Conservation (phyloP, 2,113 vertebrate species). For the Macroglossus sobrinus region DNA sequence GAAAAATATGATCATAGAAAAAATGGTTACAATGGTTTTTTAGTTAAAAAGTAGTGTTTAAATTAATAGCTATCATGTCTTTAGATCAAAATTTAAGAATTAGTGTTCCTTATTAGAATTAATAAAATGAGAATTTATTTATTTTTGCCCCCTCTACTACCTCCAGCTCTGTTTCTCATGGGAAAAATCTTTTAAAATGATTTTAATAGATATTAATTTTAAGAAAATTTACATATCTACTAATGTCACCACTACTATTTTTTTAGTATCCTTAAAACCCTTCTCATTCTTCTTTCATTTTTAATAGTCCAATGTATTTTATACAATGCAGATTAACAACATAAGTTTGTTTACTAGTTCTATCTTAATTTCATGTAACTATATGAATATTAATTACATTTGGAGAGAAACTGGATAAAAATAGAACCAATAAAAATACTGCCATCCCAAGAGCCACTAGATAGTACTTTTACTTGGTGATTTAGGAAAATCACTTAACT, state of each 20-base stretch:
- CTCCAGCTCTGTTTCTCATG: background rate
- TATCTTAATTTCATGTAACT: background rate
- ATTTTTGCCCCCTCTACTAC: background rate
- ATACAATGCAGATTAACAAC: background rate
- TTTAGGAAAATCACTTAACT: background rate
- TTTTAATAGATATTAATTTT: background rate
- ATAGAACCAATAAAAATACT: background rate
- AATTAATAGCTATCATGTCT: constrained; percentile 25
- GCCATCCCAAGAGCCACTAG: background rate
- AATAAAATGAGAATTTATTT: background rate
- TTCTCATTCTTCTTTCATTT: background rate
- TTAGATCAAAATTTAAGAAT: background rate
- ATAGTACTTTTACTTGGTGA: background rate
- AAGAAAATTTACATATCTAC: background rate
- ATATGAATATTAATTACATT: background rate
- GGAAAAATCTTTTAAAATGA: background rate
- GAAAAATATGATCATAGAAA: constrained; percentile 75
- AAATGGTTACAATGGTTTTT: background rate
- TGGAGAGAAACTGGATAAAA: background rate
- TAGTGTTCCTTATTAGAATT: background rate
- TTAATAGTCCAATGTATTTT: background rate
- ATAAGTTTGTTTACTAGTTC: background rate
- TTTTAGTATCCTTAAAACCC: background rate
- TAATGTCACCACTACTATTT: background rate
- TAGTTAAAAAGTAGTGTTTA: background rate